Base-by-base conservation (phyloP, 2,113 vertebrate species). In the Nettapus auritus region DNA sequence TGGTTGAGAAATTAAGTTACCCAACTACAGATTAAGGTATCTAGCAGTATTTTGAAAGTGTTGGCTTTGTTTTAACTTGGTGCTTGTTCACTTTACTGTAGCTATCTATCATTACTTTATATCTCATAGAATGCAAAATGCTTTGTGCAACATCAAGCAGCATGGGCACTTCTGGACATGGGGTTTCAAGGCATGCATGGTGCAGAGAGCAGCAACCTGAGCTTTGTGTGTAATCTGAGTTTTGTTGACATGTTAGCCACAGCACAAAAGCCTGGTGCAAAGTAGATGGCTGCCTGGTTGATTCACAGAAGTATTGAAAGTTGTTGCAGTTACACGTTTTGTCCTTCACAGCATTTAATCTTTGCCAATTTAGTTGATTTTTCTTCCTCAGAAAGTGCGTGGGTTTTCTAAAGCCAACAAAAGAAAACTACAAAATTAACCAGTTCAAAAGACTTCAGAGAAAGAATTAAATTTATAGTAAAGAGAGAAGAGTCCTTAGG, bases 151-250 rank as follows among this genome's bases (percentile, higher is more conserved):
- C 55, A 31, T 29, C 34, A 88, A 70, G 55, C 42, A 59, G 52
- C 1, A 2, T 34, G 40, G 17, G 52, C 22, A 25, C 17, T 40
- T 7, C 9, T 5, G n/a, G 33, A 11, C 2, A 1, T 0, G 1
- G 40, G 3, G 12, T 59, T 67, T 75, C 68, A 55, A 57, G 33
- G 23, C 18, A 28, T 1, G 16, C 9, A 12, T 46, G 33, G 12
- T 62, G 57, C 71, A 70, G 76, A 69, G 22, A 42, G 53, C 48
- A 66, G 15, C 42, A 23, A 50, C 66, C 62, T 21, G 19, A 82
- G 56, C 66, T 76, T 17, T 60, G 52, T 5, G 11, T 38, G 38
- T 23, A 21, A 87, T 71, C n/a, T 3, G 3, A 81, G 80, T 46
- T 59, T 15, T 14, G 36, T 31, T 86, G 62, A 40, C 25, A 57